Base-by-base conservation (phyloP, 1,140 invertebrate genomes). In the Ceratina calcarata region DNA sequence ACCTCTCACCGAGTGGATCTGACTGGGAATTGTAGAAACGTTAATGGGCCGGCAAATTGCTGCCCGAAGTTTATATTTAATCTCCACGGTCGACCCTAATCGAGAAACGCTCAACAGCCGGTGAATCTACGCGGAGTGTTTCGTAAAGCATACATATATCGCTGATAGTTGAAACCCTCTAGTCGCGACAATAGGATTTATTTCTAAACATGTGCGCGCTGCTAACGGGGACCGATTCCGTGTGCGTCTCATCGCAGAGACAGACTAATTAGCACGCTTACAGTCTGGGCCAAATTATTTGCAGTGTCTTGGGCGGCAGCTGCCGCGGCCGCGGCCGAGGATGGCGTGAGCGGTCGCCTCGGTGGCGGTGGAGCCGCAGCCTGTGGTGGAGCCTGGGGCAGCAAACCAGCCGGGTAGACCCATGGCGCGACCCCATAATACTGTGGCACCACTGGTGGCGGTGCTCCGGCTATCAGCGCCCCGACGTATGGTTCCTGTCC, bases 381-480 rank as follows among this genome's bases (percentile, higher is more conserved):
- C 82, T 94, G 95, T 68, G 94, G 94, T 32, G 92, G 95, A 92
- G 88, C 95, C 87, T 96, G 96, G 66, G 96, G 96, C 83, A 96
- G 94, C 80, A 96, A 93, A 77, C 96, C 95, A 84, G 95, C 96
- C 45, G 97, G 96, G 91, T 97, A 97, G 82, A 97, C 96, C 96
- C 96, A 97, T 37, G 96, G 96, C 22, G 95, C 95, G 79, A 96
- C 96, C 70, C 95, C 96, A 93, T 97, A 97, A 92, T 97, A 97
- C 83, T 96, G 96, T 51, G 96, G 96, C 82, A 97, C 95, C 12
- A 95, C 94, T 10, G 94, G 94, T 0, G 94, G 94, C 4, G 94
- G 94, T 89, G 95, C 96, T 87, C 94, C 94, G 84, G 95, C 94
- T 83, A 94, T 94, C 82, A 96, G 90, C 4, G 94, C 93, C 67